A percentile compares a stretch with the other conserved stretches of the same genome.
Conservation (phyloP, 2,888 invertebrate genomes). For the Chironomus riparius region DNA sequence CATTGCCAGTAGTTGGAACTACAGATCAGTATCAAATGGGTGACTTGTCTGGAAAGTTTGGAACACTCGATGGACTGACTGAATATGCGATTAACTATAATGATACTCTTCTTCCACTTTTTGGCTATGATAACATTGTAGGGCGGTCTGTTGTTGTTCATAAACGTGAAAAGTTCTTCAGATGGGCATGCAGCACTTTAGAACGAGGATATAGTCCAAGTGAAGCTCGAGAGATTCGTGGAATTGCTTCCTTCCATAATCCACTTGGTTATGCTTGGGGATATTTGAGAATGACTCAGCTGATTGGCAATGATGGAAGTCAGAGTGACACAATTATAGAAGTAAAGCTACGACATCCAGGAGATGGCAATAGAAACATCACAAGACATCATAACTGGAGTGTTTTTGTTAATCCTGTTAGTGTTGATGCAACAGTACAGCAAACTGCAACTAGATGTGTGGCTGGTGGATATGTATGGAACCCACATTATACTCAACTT, state of each 20-base stretch:
- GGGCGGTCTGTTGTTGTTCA: slow-evolving; percentile 82
- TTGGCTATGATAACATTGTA: slow-evolving; percentile 70
- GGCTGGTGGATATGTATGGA: slow-evolving; percentile 86
- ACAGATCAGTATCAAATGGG: slow-evolving; percentile 82
- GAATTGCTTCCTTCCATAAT: slow-evolving; percentile 86
- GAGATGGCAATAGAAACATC: slow-evolving; percentile 72
- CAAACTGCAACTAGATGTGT: slow-evolving; percentile 73
- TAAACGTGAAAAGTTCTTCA: slow-evolving; percentile 51
- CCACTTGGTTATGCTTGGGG: slow-evolving; percentile 77
- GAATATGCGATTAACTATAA: slow-evolving; percentile 54
- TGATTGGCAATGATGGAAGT: slow-evolving; percentile 77
- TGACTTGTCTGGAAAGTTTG: slow-evolving; percentile 79
- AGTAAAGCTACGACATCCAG: slow-evolving; percentile 79
- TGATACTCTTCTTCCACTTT: slow-evolving; percentile 72
- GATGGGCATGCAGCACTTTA: slow-evolving; percentile 79
- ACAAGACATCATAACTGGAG: slow-evolving; percentile 82
- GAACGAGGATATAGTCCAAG: slow-evolving; percentile 81
- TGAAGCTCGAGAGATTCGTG: slow-evolving; percentile 76
- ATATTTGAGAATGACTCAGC: slow-evolving; percentile 77
- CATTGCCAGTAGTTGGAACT: slow-evolving; percentile 56
- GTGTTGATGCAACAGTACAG: slow-evolving; percentile 80
- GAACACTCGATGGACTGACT: slow-evolving; percentile 57
- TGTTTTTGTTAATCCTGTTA: slow-evolving; percentile 83
- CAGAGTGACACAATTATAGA: slow-evolving; percentile 85
- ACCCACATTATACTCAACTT: slow-evolving; percentile 81